Conservation (phyloP, 2,113 vertebrate species). For the Microcebus ravelobensis region DNA sequence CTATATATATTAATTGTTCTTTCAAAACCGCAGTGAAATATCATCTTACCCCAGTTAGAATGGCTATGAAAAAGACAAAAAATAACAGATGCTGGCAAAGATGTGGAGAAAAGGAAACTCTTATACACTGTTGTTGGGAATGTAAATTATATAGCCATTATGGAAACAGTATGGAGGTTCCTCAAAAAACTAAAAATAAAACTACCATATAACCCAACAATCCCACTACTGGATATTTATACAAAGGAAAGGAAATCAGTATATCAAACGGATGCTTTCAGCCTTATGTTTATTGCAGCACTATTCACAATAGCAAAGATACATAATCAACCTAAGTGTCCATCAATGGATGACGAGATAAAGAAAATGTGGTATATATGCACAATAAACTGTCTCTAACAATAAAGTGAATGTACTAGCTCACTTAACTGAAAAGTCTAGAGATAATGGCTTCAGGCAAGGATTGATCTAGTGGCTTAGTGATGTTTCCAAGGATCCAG, state of each 20-base stretch:
- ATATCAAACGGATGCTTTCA: background rate
- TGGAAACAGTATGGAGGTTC: background rate
- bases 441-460: constrained; percentile 11
- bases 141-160: background rate
- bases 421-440: constrained; percentile 43
- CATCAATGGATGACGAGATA: background rate
- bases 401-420: constrained; percentile 26
- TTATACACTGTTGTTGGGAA: background rate
- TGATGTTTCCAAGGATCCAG: background rate
- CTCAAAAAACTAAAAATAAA: background rate
- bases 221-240: background rate
- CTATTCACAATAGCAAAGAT: background rate
- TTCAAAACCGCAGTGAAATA: background rate
- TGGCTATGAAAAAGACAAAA: background rate
- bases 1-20: constrained; percentile 6
- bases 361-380: background rate
- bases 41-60: background rate
- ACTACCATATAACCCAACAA: background rate
- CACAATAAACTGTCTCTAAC: background rate
- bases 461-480: background rate
- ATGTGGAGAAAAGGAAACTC: background rate
- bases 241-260: background rate
- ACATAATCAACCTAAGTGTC: background rate
- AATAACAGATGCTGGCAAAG: background rate
- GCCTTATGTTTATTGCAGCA: background rate